A percentile compares a stretch with the other conserved stretches of the same genome.
These are phyloP conservation scores for Hydrocynus forskahlii DNA, from an alignment of 2,797 vertebrate genomes.

Conservation along the genomic window DNA sequence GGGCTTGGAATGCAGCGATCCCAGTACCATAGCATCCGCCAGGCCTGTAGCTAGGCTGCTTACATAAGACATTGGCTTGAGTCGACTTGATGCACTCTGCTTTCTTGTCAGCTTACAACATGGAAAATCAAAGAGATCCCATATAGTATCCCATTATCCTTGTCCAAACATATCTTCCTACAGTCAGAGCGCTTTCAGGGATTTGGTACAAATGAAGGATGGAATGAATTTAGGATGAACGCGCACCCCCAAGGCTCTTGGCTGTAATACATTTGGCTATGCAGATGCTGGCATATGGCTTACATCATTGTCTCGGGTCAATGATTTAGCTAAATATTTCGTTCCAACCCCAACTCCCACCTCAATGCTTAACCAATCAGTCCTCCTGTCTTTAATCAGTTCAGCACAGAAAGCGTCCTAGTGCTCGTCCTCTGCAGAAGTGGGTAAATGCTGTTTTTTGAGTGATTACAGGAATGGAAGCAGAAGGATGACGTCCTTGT, in stretches of 20 bases:
- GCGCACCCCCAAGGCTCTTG: conserved; percentile 13
- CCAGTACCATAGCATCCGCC: conserved; percentile 4
- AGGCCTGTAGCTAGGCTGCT: background rate
- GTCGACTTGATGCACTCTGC: conserved; percentile 1
- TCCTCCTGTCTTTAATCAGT: conserved; percentile 37
- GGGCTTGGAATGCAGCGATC: conserved; percentile 2
- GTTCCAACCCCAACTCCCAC: conserved; percentile 34
- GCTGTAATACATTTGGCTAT: conserved; percentile 26
- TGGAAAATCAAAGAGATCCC: background rate
- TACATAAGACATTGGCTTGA: conserved; percentile 3
- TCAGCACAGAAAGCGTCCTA: conserved; percentile 14
- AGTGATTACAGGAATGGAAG: conserved; percentile 41
- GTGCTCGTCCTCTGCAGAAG: background rate
- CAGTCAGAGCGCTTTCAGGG: background rate
- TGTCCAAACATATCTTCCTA: conserved; percentile 6
- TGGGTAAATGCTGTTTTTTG: conserved; percentile 15
- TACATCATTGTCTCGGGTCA: conserved; percentile 22
- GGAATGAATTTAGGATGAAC: conserved; percentile 26
- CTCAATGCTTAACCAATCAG: conserved; percentile 19
- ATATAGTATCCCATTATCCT: conserved; percentile 3
- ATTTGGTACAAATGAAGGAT: conserved; percentile 11
- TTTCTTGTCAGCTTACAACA: background rate
- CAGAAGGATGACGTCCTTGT: conserved; percentile 3
- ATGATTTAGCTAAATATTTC: conserved; percentile 8
- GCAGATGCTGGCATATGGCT: conserved; percentile 23